phyloP scores from a whole-genome alignment of 2,113 vertebrate genomes.

The Elaphurus davidianus region DNA sequence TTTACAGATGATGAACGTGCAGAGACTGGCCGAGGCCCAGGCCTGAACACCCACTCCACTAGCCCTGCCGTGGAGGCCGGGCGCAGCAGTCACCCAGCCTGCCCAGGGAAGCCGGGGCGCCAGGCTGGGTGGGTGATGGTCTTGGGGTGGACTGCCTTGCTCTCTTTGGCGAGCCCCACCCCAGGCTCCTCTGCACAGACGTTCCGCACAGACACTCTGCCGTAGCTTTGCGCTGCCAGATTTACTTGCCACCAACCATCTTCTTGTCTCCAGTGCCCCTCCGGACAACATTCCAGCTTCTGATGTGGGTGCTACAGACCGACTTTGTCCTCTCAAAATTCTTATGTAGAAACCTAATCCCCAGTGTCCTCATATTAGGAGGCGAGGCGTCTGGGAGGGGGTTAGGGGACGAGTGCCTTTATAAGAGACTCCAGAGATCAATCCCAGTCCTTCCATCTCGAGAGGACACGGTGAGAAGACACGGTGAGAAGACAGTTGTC shows the following conservation, averaged over 20 bases:
- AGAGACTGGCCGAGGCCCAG: not conserved
- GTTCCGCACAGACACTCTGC: not conserved
- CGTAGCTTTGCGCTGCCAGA: not conserved
- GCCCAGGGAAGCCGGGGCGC: not conserved
- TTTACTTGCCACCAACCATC: not conserved
- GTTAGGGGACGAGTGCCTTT: not conserved
- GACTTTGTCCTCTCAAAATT: not conserved
- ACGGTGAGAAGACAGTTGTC: not conserved
- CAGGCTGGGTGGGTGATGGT: not conserved
- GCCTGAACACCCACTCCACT: not conserved
- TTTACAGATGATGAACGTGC: not conserved
- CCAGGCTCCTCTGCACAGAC: not conserved
- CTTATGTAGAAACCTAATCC: not conserved
- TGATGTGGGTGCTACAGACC: not conserved
- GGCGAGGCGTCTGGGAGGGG: not conserved
- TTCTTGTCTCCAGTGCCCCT: not conserved
- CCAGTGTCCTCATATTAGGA: not conserved
- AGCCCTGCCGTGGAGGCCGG: not conserved
- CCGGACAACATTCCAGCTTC: not conserved
- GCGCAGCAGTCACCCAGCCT: not conserved
- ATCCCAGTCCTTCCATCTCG: not conserved
- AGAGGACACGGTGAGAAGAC: too few species aligned
- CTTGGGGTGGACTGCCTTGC: not conserved
- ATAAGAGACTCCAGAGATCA: not conserved
- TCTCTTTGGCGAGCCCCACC: fast-evolving